Base-by-base conservation (phyloP, 2,888 invertebrate genomes). In the Loripinus fragilis region DNA sequence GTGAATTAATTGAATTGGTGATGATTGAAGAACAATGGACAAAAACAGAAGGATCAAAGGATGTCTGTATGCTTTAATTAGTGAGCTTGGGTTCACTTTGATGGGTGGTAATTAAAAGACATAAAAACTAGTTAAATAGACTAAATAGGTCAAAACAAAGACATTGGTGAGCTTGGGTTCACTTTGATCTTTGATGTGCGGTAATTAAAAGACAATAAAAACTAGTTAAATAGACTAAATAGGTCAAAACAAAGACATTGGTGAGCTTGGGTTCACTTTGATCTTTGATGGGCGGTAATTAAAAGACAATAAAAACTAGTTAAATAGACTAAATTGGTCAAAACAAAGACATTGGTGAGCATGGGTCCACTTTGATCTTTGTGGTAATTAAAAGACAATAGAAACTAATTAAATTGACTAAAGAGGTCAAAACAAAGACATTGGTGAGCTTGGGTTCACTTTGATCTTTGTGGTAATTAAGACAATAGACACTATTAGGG, bases 181-280 rank as follows among this genome's bases (percentile, higher is more conserved):
- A 60, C 60, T 60, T 60, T 33, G 52, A 52, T 52, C 52, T 52
- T 52, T 52, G 25, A 52, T 52, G 23, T 23, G 15, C 10, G 20
- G 33, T 33, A 28, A 60, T 60, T 60, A 60, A 60, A 60, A 2
- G 17, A 33, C 23, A 33, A 33, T 7, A 20, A 55, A 25, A n/a
- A 48, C n/a, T 48, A n/a, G n/a, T 48, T n/a, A 48, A 48, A 48
- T 15, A n/a, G 20, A 48, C 7, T 41, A 10, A 41, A 41, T 10
- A 15, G 7, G 41, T 28, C 28, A 55, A 55, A n/a, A n/a, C n/a
- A n/a, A n/a, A n/a, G n/a, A n/a, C n/a, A 38, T 38, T 38, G 5
- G 12, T 60, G 60, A 60, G 33, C 60, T 60, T 60, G 60, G 30
- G 33, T 60, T 60, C 30, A 60, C 60, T 60, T 60, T 60, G 52